phyloP scores from a whole-genome alignment of 2,797 vertebrate genomes.

The Scomberomorus guttatus region DNA sequence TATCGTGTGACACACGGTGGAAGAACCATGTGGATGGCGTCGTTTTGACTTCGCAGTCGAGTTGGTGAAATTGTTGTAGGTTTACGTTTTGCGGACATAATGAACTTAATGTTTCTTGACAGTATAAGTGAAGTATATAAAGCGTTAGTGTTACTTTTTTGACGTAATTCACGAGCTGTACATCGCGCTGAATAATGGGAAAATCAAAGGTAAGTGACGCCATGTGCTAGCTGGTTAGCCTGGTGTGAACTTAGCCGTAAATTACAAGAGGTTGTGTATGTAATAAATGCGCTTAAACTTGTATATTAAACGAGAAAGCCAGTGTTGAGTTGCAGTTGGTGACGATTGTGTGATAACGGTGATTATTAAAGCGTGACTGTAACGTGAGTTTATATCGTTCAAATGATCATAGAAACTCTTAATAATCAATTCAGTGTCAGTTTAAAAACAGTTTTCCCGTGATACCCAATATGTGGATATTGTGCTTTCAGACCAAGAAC shows the following conservation, averaged over 20 bases:
- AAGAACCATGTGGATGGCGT: conserved; percentile 56
- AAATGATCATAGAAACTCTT: neutral
- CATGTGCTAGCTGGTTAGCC: conserved; percentile 34
- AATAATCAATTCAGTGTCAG: neutral
- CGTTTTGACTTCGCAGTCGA: neutral
- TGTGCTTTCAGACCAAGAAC: conserved; percentile 87
- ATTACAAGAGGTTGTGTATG: neutral
- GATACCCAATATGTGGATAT: neutral
- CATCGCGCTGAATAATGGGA: conserved; percentile 75
- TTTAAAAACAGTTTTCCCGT: neutral
- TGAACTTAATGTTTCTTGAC: rapidly evolving
- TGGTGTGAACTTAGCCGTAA: neutral
- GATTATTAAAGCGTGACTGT: no score
- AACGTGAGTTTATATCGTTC: neutral
- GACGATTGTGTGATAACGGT: rapidly evolving
- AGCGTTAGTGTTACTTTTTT: neutral
- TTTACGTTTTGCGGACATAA: rapidly evolving
- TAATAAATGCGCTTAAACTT: neutral
- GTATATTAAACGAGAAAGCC: neutral
- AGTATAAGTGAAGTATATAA: neutral
- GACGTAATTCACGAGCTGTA: rapidly evolving
- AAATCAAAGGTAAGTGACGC: conserved; percentile 82
- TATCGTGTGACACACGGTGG: conserved; percentile 43
- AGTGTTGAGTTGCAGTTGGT: neutral
- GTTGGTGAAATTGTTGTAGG: rapidly evolving